Conservation (phyloP, 2,797 vertebrate genomes). For the Molothrus aeneus region DNA sequence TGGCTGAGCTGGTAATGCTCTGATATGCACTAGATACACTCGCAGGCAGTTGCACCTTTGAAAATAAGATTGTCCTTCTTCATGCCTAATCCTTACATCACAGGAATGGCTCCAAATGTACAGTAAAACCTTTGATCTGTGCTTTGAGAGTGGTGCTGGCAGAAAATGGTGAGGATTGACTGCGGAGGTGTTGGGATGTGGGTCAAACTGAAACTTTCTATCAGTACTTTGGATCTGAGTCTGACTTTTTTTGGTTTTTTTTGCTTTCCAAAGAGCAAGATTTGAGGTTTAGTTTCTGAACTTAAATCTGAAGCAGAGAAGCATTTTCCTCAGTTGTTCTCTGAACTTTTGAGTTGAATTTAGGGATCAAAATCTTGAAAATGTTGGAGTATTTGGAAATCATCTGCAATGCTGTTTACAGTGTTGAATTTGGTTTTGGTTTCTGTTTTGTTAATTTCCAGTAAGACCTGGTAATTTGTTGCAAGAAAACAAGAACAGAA, state of each 20-base stretch:
- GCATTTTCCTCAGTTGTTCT: not conserved
- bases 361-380: not conserved
- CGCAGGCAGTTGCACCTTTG: constrained; percentile 14
- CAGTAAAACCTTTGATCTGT: constrained; percentile 22
- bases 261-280: not conserved
- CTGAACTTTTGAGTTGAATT: not conserved
- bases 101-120: not conserved
- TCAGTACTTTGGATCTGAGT: not conserved
- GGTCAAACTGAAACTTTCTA: not conserved
- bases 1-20: not conserved
- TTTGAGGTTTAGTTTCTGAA: not conserved
- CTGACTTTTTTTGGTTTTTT: not conserved
- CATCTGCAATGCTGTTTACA: not conserved
- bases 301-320: not conserved
- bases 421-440: not conserved
- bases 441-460: not conserved
- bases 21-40: not conserved
- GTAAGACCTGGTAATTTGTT: not conserved
- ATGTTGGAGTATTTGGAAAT: not conserved
- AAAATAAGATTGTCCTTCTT: not conserved
- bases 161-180: not conserved
- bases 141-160: not conserved
- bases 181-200: not conserved
- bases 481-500: not conserved
- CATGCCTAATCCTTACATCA: constrained; percentile 11